Percentiles rank a stretch among this genome's conserved stretches.
Conservation (phyloP, 2,888 invertebrate genomes). For the Pediacus dermestoides region DNA sequence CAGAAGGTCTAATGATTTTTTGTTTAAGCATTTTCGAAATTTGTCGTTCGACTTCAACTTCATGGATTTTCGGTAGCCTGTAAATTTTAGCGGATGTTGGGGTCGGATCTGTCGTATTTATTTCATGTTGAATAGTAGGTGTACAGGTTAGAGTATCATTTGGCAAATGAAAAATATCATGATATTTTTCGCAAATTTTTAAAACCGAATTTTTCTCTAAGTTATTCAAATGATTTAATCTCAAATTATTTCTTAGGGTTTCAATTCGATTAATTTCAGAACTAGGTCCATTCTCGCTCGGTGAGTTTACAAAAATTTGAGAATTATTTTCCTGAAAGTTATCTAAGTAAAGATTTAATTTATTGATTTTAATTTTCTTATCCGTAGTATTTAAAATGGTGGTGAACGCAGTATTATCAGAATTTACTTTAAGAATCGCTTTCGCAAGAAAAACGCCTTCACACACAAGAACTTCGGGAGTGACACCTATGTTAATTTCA, state of each 20-base stretch:
- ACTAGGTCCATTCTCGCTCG: too few relatives aligned
- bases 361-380: neutral
- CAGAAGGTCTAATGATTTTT: too few relatives aligned
- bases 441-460: constrained; percentile 5
- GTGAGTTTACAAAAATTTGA: constrained; percentile 4
- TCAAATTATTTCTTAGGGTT: constrained; percentile 12
- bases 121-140: constrained; percentile 23
- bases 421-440: constrained; percentile 8
- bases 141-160: too few relatives aligned
- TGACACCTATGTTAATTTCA: constrained; percentile 10
- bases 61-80: too few relatives aligned
- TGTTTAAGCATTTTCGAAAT: too few relatives aligned
- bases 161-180: constrained; percentile 27
- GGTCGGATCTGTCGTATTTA: too few relatives aligned
- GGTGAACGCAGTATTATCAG: constrained; percentile 4
- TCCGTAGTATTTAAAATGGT: constrained; percentile 11
- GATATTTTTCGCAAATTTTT: constrained; percentile 21
- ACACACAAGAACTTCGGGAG: constrained; percentile 1
- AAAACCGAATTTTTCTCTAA: constrained; percentile 23
- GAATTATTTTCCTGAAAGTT: constrained; percentile 7
- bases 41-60: too few relatives aligned
- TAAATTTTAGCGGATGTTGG: too few relatives aligned
- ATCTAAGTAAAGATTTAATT: constrained; percentile 7
- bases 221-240: constrained; percentile 24
- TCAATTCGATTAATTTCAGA: constrained; percentile 3